Conservation (phyloP, 2,113 vertebrate genomes). For the Noctilio leporinus region DNA sequence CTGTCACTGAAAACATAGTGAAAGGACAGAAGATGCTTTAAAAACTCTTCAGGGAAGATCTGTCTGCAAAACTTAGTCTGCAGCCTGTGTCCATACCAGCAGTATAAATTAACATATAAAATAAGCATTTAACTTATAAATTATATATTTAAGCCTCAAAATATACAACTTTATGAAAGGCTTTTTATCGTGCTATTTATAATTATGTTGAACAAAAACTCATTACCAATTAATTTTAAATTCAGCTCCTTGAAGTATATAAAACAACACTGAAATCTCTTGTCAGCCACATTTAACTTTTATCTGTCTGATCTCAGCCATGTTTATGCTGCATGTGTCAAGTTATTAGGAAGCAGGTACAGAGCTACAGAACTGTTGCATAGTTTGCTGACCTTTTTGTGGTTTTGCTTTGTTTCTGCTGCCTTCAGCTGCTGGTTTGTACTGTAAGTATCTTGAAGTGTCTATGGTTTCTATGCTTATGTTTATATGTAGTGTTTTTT, state of each 20-base stretch:
- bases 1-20: neutral
- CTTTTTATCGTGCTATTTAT: neutral
- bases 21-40: neutral
- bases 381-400: slow-evolving; percentile 59
- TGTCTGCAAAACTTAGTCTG: neutral
- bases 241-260: slow-evolving; percentile 3
- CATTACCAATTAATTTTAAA: slow-evolving; percentile 8
- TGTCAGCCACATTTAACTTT: neutral
- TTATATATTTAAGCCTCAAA: neutral
- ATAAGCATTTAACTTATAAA: neutral
- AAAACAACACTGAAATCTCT: neutral
- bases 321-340: neutral
- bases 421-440: slow-evolving; percentile 90
- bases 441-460: slow-evolving; percentile 89
- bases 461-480: slow-evolving; percentile 48
- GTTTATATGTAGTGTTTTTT: slow-evolving; percentile 40
- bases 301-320: neutral
- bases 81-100: neutral
- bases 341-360: slow-evolving; percentile 12
- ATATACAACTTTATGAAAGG: slow-evolving; percentile 16
- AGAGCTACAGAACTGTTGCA: neutral
- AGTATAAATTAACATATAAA: neutral
- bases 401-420: slow-evolving; percentile 73
- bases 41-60: neutral
- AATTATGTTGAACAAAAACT: neutral